phyloP scores from a whole-genome alignment of 2,113 vertebrate genomes.

The Myrmecophaga tridactyla region DNA sequence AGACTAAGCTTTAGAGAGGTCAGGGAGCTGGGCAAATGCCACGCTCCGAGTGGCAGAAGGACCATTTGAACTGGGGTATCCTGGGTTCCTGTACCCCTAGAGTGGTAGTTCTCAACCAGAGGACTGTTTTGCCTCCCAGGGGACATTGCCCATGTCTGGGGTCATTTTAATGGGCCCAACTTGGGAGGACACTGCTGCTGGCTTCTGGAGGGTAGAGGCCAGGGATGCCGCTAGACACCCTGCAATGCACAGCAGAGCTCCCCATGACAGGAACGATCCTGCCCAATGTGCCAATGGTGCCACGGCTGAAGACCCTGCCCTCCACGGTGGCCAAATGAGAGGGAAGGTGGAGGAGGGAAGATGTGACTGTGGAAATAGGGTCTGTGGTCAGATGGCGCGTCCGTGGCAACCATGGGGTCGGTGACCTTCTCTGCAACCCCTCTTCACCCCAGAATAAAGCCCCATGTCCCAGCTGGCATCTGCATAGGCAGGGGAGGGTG shows the following conservation, averaged over 20 bases:
- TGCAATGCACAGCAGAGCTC: fast-evolving
- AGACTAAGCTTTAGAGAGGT: neutral
- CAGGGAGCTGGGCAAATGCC: too few species aligned
- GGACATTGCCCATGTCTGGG: neutral
- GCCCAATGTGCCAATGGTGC: fast-evolving
- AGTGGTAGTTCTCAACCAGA: too few species aligned
- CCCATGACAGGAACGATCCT: neutral
- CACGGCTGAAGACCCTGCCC: fast-evolving
- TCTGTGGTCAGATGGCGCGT: neutral
- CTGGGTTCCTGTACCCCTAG: neutral
- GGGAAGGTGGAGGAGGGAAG: neutral
- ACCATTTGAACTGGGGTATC: neutral
- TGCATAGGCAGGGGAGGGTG: fast-evolving
- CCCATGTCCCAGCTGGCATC: fast-evolving
- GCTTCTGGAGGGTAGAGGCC: neutral
- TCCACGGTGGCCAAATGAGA: fast-evolving
- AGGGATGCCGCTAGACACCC: fast-evolving
- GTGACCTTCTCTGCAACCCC: neutral
- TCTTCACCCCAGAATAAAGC: neutral
- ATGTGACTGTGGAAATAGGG: fast-evolving
- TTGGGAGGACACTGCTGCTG: too few species aligned
- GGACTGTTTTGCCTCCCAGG: fast-evolving
- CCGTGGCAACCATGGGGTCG: neutral
- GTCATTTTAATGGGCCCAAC: neutral
- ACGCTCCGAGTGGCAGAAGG: neutral